Percentiles rank a stretch among this genome's conserved stretches.
Evolutionary conservation across 2,113 vertebrate genomes (phyloP).

Genomic region (Diadophis punctatus): DNA sequence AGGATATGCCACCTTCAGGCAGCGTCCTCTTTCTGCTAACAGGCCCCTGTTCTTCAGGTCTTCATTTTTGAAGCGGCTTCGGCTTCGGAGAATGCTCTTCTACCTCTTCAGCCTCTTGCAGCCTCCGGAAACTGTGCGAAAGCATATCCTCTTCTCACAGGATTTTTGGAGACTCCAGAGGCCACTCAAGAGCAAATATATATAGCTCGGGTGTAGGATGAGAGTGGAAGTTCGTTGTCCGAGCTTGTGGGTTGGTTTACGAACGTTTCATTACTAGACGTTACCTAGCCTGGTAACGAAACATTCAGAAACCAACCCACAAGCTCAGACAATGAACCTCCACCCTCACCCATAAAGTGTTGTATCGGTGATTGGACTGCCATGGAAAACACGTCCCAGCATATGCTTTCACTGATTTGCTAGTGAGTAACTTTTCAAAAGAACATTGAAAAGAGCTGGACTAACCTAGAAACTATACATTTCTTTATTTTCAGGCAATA

Average conservation of each 20-base stretch:
- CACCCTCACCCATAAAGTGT: neutral
- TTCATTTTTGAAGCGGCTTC: neutral
- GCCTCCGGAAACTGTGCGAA: neutral
- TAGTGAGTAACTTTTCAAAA: neutral
- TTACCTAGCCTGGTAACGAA: no score
- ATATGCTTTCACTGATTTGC: neutral
- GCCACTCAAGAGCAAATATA: neutral
- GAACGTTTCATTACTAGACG: no score
- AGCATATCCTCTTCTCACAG: neutral
- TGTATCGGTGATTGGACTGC: neutral
- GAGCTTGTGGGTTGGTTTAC: no score
- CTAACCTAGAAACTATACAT: neutral
- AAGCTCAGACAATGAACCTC: no score
- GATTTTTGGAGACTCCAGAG: neutral
- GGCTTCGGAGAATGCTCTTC: neutral
- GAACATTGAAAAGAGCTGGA: neutral
- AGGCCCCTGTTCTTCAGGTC: neutral
- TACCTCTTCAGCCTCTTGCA: neutral
- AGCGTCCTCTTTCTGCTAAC: neutral
- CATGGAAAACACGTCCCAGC: neutral
- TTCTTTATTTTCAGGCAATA: conserved; percentile 61
- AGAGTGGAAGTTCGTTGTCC: no score
- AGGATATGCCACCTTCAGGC: neutral
- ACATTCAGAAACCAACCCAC: no score
- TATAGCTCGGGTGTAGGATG: no score